Evolutionary conservation across 2,797 vertebrate species (phyloP), one percentile per base, ranked within the genome.

Genomic region (Scleropages formosus): DNA sequence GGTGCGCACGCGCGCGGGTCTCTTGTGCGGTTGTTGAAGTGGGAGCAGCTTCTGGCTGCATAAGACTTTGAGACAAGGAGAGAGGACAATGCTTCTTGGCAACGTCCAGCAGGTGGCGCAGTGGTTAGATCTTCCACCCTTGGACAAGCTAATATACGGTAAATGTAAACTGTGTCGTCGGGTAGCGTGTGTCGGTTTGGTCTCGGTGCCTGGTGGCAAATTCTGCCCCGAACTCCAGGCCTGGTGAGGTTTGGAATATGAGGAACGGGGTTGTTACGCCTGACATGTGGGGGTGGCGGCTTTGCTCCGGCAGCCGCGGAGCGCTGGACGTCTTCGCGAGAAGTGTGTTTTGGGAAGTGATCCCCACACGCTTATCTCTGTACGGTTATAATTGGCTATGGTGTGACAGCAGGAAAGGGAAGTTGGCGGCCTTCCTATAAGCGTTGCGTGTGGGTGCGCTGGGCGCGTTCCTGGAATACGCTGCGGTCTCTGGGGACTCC

Each of bases 231-330:
- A 22, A 44, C 15, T n/a, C n/a, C n/a, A n/a, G n/a, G n/a, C n/a
- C n/a, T 39, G 31, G 31, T 39, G 31, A 39, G 6, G n/a, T n/a
- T 39, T 39, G 31, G 31, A 39, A 39, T 39, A 39, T 39, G 31
- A 6, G 6, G 31, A 39, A 39, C 39, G 31, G 39, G 31, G 39
- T 31, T 39, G 31, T 31, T 31, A 39, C 39, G 31, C 31, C 31
- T 39, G 31, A 39, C 6, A 39, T 31, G 31, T 39, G 8, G 70
- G 18, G 70, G 26, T 10, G 3, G 15, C 6, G 18, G 4, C 4
- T 64, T 46, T 67, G 63, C 39, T 18, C 53, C 75, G 74, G 68
- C 74, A 51, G 27, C 63, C 73, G 56, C 3, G 63, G 62, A 74
- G 66, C 65, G 47, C 26, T 13, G 15, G 51, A 68, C 22, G 59